A percentile compares a stretch with the other conserved stretches of the same genome.
These are phyloP conservation scores for Acanthiza pusilla DNA, from an alignment of 2,797 vertebrate species.

Conservation along the genomic window DNA sequence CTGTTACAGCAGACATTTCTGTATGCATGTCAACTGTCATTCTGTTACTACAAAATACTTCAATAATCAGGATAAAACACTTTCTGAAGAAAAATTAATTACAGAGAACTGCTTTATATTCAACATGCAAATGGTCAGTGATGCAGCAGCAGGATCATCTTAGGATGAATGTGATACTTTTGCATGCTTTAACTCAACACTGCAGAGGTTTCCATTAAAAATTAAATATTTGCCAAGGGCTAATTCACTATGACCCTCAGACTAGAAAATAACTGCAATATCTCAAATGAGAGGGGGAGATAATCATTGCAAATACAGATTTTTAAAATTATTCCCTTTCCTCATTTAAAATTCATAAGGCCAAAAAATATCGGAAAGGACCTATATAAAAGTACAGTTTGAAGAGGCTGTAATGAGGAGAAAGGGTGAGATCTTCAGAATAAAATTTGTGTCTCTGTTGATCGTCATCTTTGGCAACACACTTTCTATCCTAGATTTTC, in stretches of 20 bases:
- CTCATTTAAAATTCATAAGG: slow-evolving; percentile 8
- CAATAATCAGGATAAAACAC: not conserved
- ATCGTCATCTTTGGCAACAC: not conserved
- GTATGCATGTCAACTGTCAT: not conserved
- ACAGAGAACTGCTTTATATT: not conserved
- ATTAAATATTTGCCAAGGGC: slow-evolving; percentile 46
- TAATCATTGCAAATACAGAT: not conserved
- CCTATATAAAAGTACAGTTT: not conserved
- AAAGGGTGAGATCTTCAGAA: not conserved
- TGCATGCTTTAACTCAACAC: not conserved
- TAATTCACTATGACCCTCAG: slow-evolving; percentile 42
- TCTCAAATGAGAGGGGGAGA: not conserved
- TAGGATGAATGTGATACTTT: not conserved
- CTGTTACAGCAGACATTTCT: not conserved
- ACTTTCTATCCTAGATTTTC: not conserved
- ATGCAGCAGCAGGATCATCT: not conserved
- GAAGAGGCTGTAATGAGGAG: not conserved
- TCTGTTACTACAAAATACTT: not conserved
- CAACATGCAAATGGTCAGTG: not conserved
- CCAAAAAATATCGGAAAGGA: not conserved
- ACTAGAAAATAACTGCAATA: slow-evolving; percentile 39
- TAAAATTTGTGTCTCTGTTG: not conserved
- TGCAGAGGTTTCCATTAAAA: slow-evolving; percentile 29
- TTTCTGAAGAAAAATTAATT: not conserved
- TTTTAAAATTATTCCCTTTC: not conserved